Evolutionary conservation across 2,888 invertebrate genomes (phyloP), one percentile per base, ranked within the genome.

Genomic region (Spodoptera littoralis): DNA sequence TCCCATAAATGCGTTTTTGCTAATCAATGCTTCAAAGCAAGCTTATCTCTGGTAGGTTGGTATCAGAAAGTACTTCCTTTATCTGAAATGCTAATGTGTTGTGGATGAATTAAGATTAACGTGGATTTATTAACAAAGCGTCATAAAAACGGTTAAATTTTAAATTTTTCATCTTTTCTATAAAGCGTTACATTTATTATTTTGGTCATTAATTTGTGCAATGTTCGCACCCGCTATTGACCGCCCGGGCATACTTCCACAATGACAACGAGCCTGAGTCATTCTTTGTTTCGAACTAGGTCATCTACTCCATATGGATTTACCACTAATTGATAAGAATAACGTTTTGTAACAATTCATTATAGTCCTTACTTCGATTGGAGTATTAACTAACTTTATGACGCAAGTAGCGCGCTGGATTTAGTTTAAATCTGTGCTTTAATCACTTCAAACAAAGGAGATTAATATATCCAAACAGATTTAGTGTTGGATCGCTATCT

Each of bases 271-370:
- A 78, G 76, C 71, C 85, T 92, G 91, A 92, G 84, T 93, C 91
- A 91, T 83, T 90, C 90, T 89, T 91, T 92, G 90, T 92, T 86
- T 86, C 84, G 74, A 83, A 88, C 83, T 90, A 80, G 92, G 92
- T 88, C 92, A 88, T 89, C 84, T 78, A 86, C 73, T 79, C 68
- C 59, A 73, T 86, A 86, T 86, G 87, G 85, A 88, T 88, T 88
- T 88, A 85, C 85, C 82, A 85, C 77, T 83, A 83, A 80, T 86
- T 84, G 87, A 87, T 87, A 86, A 89, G 80, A 80, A 77, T 68
- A 75, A 62, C 70, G 78, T 80, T 76, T 80, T 69, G 77, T 70
- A 76, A 79, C 72, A 64, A 76, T 71, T 73, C 54, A 58, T 42
- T 54, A 56, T 49, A 65, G 71, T 57, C 58, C 60, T 67, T 66